Conservation (phyloP, 2,113 vertebrate species). For the Salvelinus alpinus region DNA sequence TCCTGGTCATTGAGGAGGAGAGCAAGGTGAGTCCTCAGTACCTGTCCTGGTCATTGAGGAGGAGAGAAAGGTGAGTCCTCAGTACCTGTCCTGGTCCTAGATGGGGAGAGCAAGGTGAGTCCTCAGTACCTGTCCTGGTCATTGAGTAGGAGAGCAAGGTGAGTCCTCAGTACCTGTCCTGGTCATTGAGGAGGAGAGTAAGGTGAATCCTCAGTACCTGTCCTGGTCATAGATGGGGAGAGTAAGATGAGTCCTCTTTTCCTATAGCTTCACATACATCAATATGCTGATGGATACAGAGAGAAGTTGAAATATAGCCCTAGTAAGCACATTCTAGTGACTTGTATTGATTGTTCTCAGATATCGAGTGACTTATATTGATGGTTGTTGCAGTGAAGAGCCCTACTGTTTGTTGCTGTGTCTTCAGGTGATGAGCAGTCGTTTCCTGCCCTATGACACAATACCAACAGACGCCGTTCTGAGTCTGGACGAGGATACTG, state of each 20-base stretch:
- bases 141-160: no score
- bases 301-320: rapidly evolving
- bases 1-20: no score
- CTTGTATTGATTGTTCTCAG: neutral
- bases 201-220: slow-evolving; percentile 15
- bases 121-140: no score
- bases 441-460: slow-evolving; percentile 92
- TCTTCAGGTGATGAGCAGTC: slow-evolving; percentile 93
- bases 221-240: slow-evolving; percentile 91
- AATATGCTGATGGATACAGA: neutral
- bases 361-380: neutral
- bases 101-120: no score
- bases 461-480: slow-evolving; percentile 93
- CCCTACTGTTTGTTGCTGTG: neutral
- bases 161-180: no score
- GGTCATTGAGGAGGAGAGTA: no score
- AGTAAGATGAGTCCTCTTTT: slow-evolving; percentile 50
- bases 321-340: neutral
- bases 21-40: no score
- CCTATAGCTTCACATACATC: neutral
- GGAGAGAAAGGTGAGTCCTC: slow-evolving; percentile 82
- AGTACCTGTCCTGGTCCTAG: slow-evolving; percentile 82
- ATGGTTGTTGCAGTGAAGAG: slow-evolving; percentile 37
- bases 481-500: slow-evolving; percentile 97
- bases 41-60: slow-evolving; percentile 93